A percentile compares a stretch with the other conserved stretches of the same genome.
Conservation (phyloP, 2,888 invertebrate genomes). For the Melieria crassipennis region DNA sequence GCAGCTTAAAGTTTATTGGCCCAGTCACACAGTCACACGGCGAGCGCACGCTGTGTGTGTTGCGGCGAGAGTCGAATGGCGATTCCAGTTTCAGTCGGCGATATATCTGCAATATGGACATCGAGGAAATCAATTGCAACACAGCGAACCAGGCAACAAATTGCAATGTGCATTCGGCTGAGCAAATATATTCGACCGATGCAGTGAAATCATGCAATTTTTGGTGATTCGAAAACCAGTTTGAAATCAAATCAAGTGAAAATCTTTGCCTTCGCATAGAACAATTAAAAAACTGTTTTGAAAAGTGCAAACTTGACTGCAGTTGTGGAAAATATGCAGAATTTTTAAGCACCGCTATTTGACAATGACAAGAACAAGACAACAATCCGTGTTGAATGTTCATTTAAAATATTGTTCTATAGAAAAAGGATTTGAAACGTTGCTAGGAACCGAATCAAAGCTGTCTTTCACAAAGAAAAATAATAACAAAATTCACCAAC, state of each 20-base stretch:
- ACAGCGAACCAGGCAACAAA: too few relatives aligned
- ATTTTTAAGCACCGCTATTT: too few relatives aligned
- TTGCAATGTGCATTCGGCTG: too few relatives aligned
- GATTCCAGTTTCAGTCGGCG: slow-evolving; percentile 44
- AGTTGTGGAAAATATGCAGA: too few relatives aligned
- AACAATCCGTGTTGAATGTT: too few relatives aligned
- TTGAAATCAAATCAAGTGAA: not conserved
- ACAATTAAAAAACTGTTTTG: not conserved
- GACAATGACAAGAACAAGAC: too few relatives aligned
- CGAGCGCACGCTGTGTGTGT: slow-evolving; percentile 24
- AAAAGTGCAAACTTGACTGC: not conserved
- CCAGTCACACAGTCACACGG: slow-evolving; percentile 19
- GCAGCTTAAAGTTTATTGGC: slow-evolving; percentile 40
- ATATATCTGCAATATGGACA: slow-evolving; percentile 40
- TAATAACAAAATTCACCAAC: not conserved
- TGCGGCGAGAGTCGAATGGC: slow-evolving; percentile 28
- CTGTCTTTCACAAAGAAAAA: not conserved
- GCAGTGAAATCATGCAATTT: too few relatives aligned
- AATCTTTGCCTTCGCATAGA: not conserved
- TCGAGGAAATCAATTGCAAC: not conserved
- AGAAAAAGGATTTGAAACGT: too few relatives aligned
- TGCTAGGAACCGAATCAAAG: too few relatives aligned
- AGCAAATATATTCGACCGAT: too few relatives aligned
- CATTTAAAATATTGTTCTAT: too few relatives aligned
- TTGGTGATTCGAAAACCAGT: too few relatives aligned